Percentiles rank a stretch among this genome's conserved stretches.
These are phyloP conservation scores for Corydoras sp. DNA, from an alignment of 2,113 vertebrate species.

Conservation along the genomic window DNA sequence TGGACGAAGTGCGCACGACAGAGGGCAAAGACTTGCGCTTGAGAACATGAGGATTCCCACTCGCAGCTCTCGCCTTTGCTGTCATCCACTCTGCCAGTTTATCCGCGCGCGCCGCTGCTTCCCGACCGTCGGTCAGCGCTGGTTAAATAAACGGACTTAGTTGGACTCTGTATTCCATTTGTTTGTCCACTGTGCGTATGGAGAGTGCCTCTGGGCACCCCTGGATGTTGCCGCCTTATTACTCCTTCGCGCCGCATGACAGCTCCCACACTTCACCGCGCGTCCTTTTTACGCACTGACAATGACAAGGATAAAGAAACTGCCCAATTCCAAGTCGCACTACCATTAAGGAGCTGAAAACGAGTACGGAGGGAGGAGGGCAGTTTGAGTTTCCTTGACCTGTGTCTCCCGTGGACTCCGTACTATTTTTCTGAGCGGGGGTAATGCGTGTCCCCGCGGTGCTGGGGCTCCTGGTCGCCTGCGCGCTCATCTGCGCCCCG, in stretches of 20 bases:
- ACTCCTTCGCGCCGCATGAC: conserved; percentile 29
- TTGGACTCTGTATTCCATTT: conserved; percentile 43
- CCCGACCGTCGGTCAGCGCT: conserved; percentile 4
- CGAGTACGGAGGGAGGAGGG: conserved; percentile 32
- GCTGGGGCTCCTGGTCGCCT: conserved; percentile 64
- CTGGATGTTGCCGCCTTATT: conserved; percentile 19
- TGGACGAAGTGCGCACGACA: conserved; percentile 55
- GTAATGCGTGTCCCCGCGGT: conserved; percentile 81
- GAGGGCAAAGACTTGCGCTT: conserved; percentile 47
- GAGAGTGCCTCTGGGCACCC: conserved; percentile 52
- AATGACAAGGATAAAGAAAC: conserved; percentile 64
- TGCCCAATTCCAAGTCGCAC: conserved; percentile 61
- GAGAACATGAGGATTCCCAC: conserved; percentile 48
- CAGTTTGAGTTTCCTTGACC: conserved; percentile 41
- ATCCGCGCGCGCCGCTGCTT: conserved; percentile 9
- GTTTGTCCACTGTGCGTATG: conserved; percentile 57
- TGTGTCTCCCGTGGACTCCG: conserved; percentile 45
- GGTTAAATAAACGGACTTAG: conserved; percentile 81
- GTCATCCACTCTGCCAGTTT: conserved; percentile 18
- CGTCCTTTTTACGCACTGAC: conserved; percentile 55
- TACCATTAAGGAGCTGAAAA: conserved; percentile 42
- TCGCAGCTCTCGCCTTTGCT: conserved; percentile 66
- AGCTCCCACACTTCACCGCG: conserved; percentile 37
- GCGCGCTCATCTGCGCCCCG: conserved; percentile 78
- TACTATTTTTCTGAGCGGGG: conserved; percentile 47